Conservation (phyloP, 2,113 vertebrate genomes). For the Oncorhynchus mykiss region DNA sequence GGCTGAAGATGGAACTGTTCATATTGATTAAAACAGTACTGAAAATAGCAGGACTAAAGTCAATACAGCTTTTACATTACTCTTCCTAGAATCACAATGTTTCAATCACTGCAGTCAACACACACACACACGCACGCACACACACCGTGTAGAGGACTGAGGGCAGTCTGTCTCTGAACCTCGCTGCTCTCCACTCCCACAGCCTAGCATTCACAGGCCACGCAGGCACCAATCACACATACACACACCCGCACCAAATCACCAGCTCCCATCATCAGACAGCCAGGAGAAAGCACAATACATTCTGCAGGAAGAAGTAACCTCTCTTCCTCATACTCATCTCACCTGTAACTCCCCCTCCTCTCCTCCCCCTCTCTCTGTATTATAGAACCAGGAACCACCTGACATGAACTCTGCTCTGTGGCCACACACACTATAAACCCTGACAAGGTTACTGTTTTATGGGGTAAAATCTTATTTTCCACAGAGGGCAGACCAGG, state of each 20-base stretch:
- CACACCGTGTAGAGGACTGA: conserved; percentile 29
- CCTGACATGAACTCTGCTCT: not conserved
- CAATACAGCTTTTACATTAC: not conserved
- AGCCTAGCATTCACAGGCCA: conserved; percentile 37
- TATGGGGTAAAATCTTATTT: conserved; percentile 25
- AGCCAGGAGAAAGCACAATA: too few relatives aligned
- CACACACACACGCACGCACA: not conserved
- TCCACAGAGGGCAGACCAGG: conserved; percentile 3
- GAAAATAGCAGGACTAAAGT: not conserved
- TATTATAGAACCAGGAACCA: conserved; percentile 22
- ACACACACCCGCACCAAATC: not conserved
- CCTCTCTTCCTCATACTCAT: not conserved
- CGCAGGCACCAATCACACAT: conserved; percentile 28
- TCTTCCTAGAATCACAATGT: not conserved
- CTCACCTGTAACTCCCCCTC: not conserved
- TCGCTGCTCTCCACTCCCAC: conserved; percentile 2
- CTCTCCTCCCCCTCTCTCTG: conserved; percentile 13
- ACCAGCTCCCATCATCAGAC: too few relatives aligned
- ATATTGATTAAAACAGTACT: too few relatives aligned
- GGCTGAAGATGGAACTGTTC: too few relatives aligned
- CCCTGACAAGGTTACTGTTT: conserved; percentile 20
- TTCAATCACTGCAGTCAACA: not conserved
- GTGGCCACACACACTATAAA: not conserved
- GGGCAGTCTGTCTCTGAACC: conserved; percentile 39
- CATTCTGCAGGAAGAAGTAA: not conserved